phyloP scores from a whole-genome alignment of 2,888 invertebrate species.

The Clitarchus hookeri region DNA sequence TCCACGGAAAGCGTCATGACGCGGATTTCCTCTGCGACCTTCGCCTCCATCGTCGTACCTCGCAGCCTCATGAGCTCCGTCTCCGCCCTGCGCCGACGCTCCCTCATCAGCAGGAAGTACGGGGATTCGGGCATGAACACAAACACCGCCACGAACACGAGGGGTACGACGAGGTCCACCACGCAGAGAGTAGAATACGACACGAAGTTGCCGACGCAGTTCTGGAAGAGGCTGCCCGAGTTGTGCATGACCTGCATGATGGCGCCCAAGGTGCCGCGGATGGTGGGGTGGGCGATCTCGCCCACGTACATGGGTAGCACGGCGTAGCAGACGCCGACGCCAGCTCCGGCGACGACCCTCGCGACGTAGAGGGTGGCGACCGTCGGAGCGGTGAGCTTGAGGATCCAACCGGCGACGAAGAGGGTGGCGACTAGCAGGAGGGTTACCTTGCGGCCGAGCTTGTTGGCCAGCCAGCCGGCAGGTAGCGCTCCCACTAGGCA shows the following conservation, averaged over 20 bases:
- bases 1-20: too few species aligned
- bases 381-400: not conserved
- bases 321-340: slow-evolving; percentile 67
- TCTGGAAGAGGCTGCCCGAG: slow-evolving; percentile 78
- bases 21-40: too few species aligned
- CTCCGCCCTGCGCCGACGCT: too few species aligned
- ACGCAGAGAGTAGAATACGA: slow-evolving; percentile 65
- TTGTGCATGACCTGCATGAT: slow-evolving; percentile 87
- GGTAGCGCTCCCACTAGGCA: not conserved
- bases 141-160: slow-evolving; percentile 71
- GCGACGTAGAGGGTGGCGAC: slow-evolving; percentile 60
- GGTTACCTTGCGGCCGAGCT: not conserved
- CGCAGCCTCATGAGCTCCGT: too few species aligned
- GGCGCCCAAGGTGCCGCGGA: slow-evolving; percentile 83
- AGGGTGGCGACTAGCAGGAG: not conserved
- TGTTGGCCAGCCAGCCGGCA: not conserved
- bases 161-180: slow-evolving; percentile 68
- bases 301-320: slow-evolving; percentile 83
- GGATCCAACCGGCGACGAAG: slow-evolving; percentile 4
- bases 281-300: slow-evolving; percentile 82
- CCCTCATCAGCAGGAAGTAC: slow-evolving; percentile 53
- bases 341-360: slow-evolving; percentile 64
- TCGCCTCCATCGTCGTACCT: too few species aligned
- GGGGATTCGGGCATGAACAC: slow-evolving; percentile 90
- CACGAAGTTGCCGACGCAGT: slow-evolving; percentile 67